Evolutionary conservation across 64 coral and sea anemone genomes (phyloP).

Genomic region (Astreopora myriophthalma): DNA sequence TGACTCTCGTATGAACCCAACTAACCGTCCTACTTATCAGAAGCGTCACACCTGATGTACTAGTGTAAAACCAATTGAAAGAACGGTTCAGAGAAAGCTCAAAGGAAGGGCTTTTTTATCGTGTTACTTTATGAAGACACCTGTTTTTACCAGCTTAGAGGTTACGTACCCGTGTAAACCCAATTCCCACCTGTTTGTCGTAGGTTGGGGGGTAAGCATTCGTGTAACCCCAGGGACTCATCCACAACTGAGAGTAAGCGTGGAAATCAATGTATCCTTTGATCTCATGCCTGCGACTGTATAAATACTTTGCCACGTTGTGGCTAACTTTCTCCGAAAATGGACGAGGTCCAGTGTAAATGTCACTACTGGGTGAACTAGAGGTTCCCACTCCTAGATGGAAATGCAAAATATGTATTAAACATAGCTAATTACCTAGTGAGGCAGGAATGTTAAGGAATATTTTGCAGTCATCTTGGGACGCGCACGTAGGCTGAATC

Average conservation of each 20-base stretch:
- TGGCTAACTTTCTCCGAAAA: conserved; percentile 90
- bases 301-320: conserved; percentile 79
- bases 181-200: not conserved
- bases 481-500: too few species aligned
- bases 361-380: conserved; percentile 20
- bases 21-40: too few species aligned
- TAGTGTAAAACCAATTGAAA: too few species aligned
- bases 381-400: conserved; percentile 78
- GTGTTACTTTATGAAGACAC: not conserved
- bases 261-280: conserved; percentile 96
- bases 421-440: too few species aligned
- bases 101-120: too few species aligned
- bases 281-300: conserved; percentile 48
- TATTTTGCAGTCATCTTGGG: too few species aligned
- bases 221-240: conserved; percentile 93
- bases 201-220: conserved; percentile 63
- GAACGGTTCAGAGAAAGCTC: too few species aligned
- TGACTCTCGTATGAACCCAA: too few species aligned
- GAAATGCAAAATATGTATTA: too few species aligned
- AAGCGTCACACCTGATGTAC: too few species aligned
- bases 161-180: not conserved
- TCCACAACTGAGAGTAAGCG: conserved; percentile 87
- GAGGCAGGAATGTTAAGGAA: too few species aligned
- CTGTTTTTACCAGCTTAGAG: not conserved
- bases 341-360: conserved; percentile 74